phyloP scores from a whole-genome alignment of 2,888 invertebrate species.

The Erpobdella octoculata region DNA sequence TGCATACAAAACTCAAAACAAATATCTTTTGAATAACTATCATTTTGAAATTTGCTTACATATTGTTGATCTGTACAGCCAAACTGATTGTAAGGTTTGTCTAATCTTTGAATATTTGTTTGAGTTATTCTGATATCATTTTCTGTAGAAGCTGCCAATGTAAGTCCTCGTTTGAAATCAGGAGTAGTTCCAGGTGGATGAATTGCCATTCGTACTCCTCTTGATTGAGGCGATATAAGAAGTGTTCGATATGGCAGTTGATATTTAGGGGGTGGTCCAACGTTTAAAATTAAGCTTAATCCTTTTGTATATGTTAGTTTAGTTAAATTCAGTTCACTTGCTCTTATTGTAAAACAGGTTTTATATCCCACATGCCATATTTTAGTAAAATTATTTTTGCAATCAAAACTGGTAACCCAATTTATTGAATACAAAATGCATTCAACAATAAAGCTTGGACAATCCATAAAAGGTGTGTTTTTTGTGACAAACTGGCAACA shows the following conservation, averaged over 20 bases:
- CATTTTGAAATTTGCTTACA: no score
- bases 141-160: conserved; percentile 17
- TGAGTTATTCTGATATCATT: neutral
- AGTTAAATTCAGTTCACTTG: neutral
- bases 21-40: no score
- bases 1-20: no score
- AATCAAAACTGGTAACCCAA: neutral
- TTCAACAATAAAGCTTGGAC: neutral
- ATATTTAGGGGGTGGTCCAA: neutral
- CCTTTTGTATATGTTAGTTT: neutral
- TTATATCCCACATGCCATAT: conserved; percentile 11
- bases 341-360: conserved; percentile 15
- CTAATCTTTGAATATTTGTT: neutral
- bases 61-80: neutral
- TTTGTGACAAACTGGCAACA: no score
- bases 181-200: conserved; percentile 8
- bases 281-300: conserved; percentile 5
- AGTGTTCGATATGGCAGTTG: neutral
- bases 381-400: neutral
- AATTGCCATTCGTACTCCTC: conserved; percentile 5
- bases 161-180: conserved; percentile 11
- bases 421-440: neutral
- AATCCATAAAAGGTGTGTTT: neutral
- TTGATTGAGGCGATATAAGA: neutral
- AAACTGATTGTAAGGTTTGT: conserved; percentile 8